Base-by-base conservation (phyloP, 2,113 vertebrate species). In the Melanocharis versteri region DNA sequence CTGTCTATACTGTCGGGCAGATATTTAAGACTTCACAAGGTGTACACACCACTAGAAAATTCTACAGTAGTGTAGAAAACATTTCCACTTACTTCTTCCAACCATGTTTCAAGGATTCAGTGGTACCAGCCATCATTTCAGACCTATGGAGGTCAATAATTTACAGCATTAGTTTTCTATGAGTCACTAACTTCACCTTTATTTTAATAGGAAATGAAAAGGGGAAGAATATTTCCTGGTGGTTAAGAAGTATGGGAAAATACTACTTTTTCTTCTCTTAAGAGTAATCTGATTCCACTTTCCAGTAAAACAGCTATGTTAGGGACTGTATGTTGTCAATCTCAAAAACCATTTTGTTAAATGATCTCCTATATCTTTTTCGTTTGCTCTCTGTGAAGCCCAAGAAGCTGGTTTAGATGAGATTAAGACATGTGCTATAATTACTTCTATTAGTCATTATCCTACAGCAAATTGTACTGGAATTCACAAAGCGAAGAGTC, bases 1-100 rank as follows among this genome's bases (percentile, higher is more conserved):
- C 54, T 71, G 45, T 72, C 75, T 62, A 0, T 65, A 22, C 40
- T 83, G 42, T 57, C 33, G 72, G 66, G 42, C 60, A 87, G 44
- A 21, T 61, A 78, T 27, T 89, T 86, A 37, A 83, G 82, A 60
- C 48, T 83, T 93, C 22, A 56, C 20, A 80, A 73, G 26, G 54
- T 83, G 80, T 44, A 44, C 26, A n/a, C 17, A 78, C 71, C 42
- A 51, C 87, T 89, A 93, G 53, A 89, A 91, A 94, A 89, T 89
- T 89, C 81, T 89, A 65, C 60, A 81, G 64, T 89, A 93, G 42
- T 58, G 92, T 88, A 94, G 71, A 95, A 93, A 81, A 94, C 68
- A 83, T 94, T 94, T 73, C 39, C 79, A 93, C 82, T 97, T 96
- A 88, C 86, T 96, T 96, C 95, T 93, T 93, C 75, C 92, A 96